Percentiles rank a stretch among this genome's conserved stretches.
These are phyloP conservation scores for Aphidoletes aphidimyza DNA, from an alignment of 2,888 invertebrate genomes.

Conservation along the genomic window DNA sequence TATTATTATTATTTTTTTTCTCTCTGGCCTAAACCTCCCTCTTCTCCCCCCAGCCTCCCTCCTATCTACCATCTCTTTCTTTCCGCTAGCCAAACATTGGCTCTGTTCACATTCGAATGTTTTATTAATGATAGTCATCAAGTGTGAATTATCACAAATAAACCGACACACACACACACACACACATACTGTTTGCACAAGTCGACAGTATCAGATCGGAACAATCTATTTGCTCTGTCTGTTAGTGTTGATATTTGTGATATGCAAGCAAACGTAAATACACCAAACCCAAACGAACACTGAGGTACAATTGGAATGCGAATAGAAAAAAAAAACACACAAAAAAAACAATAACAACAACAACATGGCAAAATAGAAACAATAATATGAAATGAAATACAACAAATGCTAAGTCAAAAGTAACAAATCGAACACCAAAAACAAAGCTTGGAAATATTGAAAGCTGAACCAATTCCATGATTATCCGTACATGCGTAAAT, in stretches of 20 bases:
- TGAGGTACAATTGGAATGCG: no score
- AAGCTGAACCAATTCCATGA: conserved; percentile 8
- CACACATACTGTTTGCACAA: not conserved
- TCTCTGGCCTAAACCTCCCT: no score
- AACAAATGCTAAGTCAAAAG: not conserved
- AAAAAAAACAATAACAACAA: no score
- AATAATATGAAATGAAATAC: not conserved
- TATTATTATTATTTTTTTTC: no score
- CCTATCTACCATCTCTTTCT: no score
- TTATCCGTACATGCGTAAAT: conserved; percentile 14
- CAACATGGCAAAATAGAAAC: not conserved
- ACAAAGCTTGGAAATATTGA: conserved; percentile 6
- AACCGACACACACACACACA: not conserved
- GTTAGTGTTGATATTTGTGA: not conserved
- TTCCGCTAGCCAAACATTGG: no score
- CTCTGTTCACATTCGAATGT: conserved; percentile 4
- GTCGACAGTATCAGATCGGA: not conserved
- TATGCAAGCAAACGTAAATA: no score
- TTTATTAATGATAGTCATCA: conserved; percentile 40
- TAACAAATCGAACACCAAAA: not conserved
- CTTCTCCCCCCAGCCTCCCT: no score
- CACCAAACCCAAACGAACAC: no score
- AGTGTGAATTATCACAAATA: conserved; percentile 34
- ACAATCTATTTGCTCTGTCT: not conserved
- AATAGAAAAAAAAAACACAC: no score